Evolutionary conservation across 2,888 invertebrate genomes (phyloP).

Genomic region (Pantelozetes paolii): DNA sequence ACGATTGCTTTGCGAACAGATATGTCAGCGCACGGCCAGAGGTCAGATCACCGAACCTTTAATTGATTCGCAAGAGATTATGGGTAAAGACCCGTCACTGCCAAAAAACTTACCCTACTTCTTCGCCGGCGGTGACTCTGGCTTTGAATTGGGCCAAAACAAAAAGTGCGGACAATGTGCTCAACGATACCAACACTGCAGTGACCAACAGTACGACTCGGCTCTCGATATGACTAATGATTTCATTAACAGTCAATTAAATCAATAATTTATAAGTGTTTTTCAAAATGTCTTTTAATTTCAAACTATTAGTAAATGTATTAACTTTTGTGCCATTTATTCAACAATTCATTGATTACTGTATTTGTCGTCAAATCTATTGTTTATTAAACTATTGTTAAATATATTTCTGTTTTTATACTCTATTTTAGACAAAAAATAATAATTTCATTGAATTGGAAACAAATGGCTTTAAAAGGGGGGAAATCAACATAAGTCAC

Average conservation of each 20-base stretch:
- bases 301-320: too few species aligned
- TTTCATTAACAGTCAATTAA: background rate
- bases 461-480: too few species aligned
- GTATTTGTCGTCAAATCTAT: too few species aligned
- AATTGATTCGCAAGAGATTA: constrained; percentile 31
- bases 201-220: constrained; percentile 29
- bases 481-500: too few species aligned
- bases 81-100: constrained; percentile 34
- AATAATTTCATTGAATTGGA: too few species aligned
- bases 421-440: too few species aligned
- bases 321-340: constrained; percentile 2
- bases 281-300: too few species aligned
- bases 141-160: constrained; percentile 36
- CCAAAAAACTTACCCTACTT: constrained; percentile 31
- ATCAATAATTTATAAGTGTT: constrained; percentile 13
- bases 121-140: constrained; percentile 38
- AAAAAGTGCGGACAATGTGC: constrained; percentile 38
- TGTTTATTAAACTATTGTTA: too few species aligned
- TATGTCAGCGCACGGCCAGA: constrained; percentile 37
- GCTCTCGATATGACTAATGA: constrained; percentile 8
- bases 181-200: constrained; percentile 19
- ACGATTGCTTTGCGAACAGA: constrained; percentile 38
- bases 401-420: too few species aligned
- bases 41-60: constrained; percentile 41
- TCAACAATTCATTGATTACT: background rate